Conservation (phyloP, 1,140 invertebrate species). For the Scaptodrosophila lebanonensis region DNA sequence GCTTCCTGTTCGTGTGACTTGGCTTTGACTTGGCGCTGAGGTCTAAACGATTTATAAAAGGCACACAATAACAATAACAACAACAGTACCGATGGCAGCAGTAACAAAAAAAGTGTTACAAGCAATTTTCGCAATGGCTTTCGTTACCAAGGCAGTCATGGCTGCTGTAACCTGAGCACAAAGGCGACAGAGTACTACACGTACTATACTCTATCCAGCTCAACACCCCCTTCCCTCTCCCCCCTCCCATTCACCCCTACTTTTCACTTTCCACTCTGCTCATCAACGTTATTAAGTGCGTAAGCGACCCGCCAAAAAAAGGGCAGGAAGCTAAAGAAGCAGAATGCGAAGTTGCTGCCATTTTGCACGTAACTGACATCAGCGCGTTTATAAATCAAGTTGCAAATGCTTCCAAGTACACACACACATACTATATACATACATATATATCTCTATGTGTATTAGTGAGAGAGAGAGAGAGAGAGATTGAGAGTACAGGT, state of each 20-base stretch:
- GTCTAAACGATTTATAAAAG: constrained; percentile 72
- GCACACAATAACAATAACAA: constrained; percentile 43
- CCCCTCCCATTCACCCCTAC: neutral
- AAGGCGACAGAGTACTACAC: constrained; percentile 45
- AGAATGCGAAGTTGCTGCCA: constrained; percentile 30
- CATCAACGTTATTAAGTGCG: constrained; percentile 63
- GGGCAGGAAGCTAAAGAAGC: neutral
- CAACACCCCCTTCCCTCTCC: neutral
- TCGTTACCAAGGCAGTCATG: constrained; percentile 37
- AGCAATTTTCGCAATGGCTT: constrained; percentile 64
- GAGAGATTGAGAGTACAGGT: too few species aligned
- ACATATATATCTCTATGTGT: neutral
- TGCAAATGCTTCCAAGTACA: constrained; percentile 53
- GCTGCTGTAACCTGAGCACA: constrained; percentile 32
- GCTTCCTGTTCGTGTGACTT: constrained; percentile 61
- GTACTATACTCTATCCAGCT: too few species aligned
- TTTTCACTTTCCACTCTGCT: constrained; percentile 1
- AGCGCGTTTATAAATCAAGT: constrained; percentile 72
- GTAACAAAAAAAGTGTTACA: constrained; percentile 63
- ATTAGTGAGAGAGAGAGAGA: neutral
- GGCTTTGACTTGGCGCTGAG: constrained; percentile 47
- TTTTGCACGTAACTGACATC: constrained; percentile 71
- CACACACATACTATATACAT: neutral
- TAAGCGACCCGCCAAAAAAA: constrained; percentile 39
- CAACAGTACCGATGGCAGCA: neutral